These are phyloP conservation scores for Varecia variegata DNA, from an alignment of 2,797 vertebrate genomes.

Conservation along the genomic window DNA sequence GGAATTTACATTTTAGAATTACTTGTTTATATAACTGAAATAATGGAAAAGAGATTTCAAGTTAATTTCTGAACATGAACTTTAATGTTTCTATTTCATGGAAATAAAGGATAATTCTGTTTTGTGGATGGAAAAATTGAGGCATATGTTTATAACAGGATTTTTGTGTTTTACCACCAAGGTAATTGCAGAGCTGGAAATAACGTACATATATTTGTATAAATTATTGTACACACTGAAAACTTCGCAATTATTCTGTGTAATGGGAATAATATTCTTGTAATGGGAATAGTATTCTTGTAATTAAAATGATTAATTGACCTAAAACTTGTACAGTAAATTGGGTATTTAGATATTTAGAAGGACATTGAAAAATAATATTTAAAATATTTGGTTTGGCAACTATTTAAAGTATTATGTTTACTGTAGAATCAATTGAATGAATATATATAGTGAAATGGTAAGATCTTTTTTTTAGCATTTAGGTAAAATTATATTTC, in stretches of 20 bases:
- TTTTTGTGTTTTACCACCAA: background rate
- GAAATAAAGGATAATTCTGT: background rate
- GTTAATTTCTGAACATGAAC: constrained; percentile 1
- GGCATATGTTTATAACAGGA: background rate
- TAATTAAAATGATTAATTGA: constrained; percentile 20
- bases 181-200: constrained; percentile 2
- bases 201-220: background rate
- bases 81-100: background rate
- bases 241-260: background rate
- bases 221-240: background rate
- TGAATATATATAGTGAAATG: background rate
- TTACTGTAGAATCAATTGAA: background rate
- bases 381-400: constrained; percentile 31
- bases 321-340: background rate
- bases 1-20: constrained; percentile 47
- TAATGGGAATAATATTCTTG: background rate
- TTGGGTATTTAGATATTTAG: background rate
- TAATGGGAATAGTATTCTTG: background rate
- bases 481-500: constrained; percentile 33
- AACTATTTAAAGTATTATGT: background rate
- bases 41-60: background rate
- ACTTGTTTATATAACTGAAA: background rate
- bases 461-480: background rate
- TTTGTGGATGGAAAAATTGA: constrained; percentile 8
- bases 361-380: constrained; percentile 27